Evolutionary conservation across 2,113 vertebrate genomes (phyloP).

Genomic region (Zosterops hypoxanthus): DNA sequence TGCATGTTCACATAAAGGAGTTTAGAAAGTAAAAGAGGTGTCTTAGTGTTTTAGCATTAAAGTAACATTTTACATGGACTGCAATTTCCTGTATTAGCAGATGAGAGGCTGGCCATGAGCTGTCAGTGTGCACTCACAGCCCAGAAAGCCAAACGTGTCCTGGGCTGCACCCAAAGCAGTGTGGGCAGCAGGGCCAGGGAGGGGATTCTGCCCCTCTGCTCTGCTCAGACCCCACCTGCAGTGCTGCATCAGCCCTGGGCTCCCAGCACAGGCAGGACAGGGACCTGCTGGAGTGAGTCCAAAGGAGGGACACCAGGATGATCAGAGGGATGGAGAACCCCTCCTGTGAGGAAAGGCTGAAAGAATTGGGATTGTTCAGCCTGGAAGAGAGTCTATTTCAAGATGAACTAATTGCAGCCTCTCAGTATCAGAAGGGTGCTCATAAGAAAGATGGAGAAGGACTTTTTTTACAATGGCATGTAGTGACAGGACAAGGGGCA

Average conservation of each 20-base stretch:
- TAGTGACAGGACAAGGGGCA: neutral
- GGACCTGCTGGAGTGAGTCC: fast-evolving
- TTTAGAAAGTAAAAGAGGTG: neutral
- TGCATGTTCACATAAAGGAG: neutral
- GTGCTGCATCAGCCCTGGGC: neutral
- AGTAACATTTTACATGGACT: neutral
- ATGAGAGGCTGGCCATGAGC: neutral
- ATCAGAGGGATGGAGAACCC: neutral
- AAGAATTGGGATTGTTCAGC: neutral
- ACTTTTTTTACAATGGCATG: too few relatives aligned
- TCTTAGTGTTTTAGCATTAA: neutral
- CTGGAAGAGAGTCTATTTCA: neutral
- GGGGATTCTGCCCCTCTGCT: neutral
- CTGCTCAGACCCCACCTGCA: neutral
- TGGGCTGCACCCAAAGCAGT: neutral
- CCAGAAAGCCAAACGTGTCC: fast-evolving
- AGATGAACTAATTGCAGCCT: neutral
- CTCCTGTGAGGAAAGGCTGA: neutral
- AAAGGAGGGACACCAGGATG: neutral
- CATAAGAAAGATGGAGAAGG: neutral
- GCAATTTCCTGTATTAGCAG: neutral
- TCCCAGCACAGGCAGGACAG: neutral
- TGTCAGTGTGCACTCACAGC: neutral
- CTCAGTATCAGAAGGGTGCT: neutral
- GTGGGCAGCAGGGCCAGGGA: neutral